Evolutionary conservation across 2,113 vertebrate species (phyloP).

Genomic region (Ramphastos sulfuratus): DNA sequence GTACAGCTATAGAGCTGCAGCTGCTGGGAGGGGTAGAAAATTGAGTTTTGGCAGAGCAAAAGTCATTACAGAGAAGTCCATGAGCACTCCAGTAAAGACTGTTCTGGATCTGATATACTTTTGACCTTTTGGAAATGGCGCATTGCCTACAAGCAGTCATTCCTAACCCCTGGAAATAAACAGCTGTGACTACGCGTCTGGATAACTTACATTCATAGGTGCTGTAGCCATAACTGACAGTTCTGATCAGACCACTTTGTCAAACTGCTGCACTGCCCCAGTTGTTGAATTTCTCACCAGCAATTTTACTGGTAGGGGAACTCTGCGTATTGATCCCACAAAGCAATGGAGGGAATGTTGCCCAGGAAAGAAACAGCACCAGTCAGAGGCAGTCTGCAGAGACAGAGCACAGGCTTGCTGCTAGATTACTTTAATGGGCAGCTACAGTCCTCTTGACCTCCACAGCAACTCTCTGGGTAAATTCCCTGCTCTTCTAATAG

Average conservation of each 20-base stretch:
- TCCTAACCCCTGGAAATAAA: not conserved
- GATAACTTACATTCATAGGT: not conserved
- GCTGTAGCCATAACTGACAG: not conserved
- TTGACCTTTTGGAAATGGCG: not conserved
- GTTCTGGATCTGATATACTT: conserved; percentile 2
- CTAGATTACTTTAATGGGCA: not conserved
- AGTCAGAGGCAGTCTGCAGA: not conserved
- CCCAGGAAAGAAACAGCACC: not conserved
- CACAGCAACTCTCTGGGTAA: not conserved
- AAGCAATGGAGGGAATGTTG: not conserved
- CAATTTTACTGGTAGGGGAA: not conserved
- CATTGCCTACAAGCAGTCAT: not conserved
- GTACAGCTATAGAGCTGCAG: not conserved
- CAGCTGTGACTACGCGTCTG: not conserved
- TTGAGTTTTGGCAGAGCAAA: not conserved
- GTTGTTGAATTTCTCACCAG: not conserved
- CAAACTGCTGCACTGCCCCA: not conserved
- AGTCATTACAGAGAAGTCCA: not conserved
- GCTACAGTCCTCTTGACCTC: not conserved
- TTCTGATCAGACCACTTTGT: not conserved
- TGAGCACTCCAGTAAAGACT: not conserved
- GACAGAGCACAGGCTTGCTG: not conserved
- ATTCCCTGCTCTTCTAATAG: not conserved
- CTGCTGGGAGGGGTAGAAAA: conserved; percentile 42
- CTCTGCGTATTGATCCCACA: not conserved